Conservation (phyloP, 2,888 invertebrate genomes). For the Agonopterix arenella region DNA sequence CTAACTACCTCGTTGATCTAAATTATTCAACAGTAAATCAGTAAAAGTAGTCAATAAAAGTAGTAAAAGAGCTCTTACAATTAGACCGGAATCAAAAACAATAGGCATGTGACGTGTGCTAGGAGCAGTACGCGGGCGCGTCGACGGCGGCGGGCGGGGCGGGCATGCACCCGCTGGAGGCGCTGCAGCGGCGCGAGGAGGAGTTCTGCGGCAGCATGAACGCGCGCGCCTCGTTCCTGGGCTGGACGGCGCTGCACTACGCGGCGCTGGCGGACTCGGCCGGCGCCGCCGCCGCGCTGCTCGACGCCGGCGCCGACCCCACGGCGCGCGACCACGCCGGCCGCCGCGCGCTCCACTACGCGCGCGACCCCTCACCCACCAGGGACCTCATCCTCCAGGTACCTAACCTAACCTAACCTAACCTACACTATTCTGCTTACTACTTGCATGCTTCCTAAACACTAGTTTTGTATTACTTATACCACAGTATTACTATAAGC, state of each 20-base stretch:
- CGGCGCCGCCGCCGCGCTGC: constrained; percentile 78
- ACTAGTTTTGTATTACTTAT: too few relatives aligned
- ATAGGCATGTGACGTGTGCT: constrained; percentile 2
- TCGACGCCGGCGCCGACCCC: constrained; percentile 84
- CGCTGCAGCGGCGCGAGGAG: constrained; percentile 83
- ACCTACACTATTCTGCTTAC: neutral
- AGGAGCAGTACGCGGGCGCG: constrained; percentile 85
- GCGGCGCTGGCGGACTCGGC: constrained; percentile 86
- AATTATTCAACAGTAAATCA: too few relatives aligned
- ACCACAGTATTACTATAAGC: too few relatives aligned
- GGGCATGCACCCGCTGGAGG: constrained; percentile 85
- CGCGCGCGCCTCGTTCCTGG: constrained; percentile 85
- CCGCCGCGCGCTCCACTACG: constrained; percentile 85
- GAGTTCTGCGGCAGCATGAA: constrained; percentile 87
- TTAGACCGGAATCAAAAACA: too few relatives aligned
- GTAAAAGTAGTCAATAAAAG: too few relatives aligned
- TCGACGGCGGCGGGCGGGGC: constrained; percentile 80
- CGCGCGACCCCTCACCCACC: constrained; percentile 77
- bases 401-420: too few relatives aligned
- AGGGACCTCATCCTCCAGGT: constrained; percentile 76
- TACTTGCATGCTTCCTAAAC: too few relatives aligned
- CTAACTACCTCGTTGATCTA: too few relatives aligned
- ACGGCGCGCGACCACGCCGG: constrained; percentile 86
- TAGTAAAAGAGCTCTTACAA: too few relatives aligned
- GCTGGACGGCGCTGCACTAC: constrained; percentile 93